Evolutionary conservation across 2,113 vertebrate genomes (phyloP).

Genomic region (Trochalopteron elliotii): DNA sequence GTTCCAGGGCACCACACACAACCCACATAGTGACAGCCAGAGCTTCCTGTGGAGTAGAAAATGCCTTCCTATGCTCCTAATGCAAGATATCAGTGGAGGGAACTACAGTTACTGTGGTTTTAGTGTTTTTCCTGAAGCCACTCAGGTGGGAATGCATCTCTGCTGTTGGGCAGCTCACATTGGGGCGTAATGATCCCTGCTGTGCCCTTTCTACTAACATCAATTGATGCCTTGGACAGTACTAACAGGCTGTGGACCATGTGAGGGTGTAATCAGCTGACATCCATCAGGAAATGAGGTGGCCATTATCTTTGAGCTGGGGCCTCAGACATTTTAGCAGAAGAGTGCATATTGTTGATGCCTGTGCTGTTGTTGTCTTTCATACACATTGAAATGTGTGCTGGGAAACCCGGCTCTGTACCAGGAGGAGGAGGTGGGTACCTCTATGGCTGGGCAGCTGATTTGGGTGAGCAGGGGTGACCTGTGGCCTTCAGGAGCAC

Average conservation of each 20-base stretch:
- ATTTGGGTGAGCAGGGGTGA: not conserved
- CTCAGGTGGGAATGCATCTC: not conserved
- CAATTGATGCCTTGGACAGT: not conserved
- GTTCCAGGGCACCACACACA: not conserved
- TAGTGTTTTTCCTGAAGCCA: not conserved
- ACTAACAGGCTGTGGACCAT: not conserved
- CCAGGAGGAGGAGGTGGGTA: not conserved
- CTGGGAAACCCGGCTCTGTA: not conserved
- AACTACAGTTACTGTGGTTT: not conserved
- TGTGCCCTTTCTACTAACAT: not conserved
- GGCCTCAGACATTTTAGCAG: not conserved
- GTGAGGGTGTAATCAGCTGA: not conserved
- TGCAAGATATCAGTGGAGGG: not conserved
- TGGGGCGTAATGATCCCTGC: not conserved
- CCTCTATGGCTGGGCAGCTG: not conserved
- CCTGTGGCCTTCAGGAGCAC: not conserved
- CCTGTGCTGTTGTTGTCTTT: not conserved
- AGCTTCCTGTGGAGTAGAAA: not conserved
- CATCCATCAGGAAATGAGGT: not conserved
- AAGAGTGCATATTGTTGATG: not conserved
- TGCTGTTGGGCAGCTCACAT: not conserved
- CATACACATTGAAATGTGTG: fast-evolving
- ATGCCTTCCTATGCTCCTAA: not conserved
- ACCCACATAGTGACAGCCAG: not conserved
- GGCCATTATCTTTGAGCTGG: not conserved